Evolutionary conservation across 2,113 vertebrate genomes (phyloP).

Genomic region (Pogonocichla stellata): DNA sequence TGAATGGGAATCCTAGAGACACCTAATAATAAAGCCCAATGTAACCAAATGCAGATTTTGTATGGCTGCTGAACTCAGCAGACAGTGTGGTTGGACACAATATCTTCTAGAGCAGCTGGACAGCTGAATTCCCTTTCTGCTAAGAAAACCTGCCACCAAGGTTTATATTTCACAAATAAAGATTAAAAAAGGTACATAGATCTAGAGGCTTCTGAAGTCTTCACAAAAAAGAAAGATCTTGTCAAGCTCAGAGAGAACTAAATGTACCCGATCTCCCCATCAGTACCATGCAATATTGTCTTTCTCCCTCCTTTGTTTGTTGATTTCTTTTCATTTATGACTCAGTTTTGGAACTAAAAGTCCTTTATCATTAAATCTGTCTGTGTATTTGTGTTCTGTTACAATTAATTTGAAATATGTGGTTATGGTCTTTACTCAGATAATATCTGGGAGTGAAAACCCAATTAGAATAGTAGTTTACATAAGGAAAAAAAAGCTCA

Average conservation of each 20-base stretch:
- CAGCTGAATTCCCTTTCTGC: background rate
- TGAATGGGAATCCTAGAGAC: background rate
- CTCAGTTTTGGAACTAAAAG: conserved; percentile 25
- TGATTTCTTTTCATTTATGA: conserved; percentile 9
- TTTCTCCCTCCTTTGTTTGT: background rate
- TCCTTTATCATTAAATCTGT: background rate
- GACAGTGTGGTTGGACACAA: background rate
- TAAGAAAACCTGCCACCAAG: background rate
- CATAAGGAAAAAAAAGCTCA: background rate
- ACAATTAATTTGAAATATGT: conserved; percentile 7
- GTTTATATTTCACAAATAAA: background rate
- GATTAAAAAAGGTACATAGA: background rate
- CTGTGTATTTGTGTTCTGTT: conserved; percentile 19
- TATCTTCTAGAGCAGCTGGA: background rate
- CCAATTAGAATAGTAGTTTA: conserved; percentile 26
- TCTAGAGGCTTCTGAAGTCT: background rate
- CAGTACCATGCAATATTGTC: background rate
- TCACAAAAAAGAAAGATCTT: background rate
- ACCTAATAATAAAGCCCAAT: background rate
- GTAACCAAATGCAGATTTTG: background rate
- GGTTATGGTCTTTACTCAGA: background rate
- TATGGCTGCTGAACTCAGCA: conserved; percentile 15
- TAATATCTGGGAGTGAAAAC: conserved; percentile 11
- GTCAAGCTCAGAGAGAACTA: background rate
- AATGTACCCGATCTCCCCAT: background rate